Evolutionary conservation across 2,113 vertebrate genomes (phyloP).

Genomic region (Gnathonemus echidnorhynchus): DNA sequence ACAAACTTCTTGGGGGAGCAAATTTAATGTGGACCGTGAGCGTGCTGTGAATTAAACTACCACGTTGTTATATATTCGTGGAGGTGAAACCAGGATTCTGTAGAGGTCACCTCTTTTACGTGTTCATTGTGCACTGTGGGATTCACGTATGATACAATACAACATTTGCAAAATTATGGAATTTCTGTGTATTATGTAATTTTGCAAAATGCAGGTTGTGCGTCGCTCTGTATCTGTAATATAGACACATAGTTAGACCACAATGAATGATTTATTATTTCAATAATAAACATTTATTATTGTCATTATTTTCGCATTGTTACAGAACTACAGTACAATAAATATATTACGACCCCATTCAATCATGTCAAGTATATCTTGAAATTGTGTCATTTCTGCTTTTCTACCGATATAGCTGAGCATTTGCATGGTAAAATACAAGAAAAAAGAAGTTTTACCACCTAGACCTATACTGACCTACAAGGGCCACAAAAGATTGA

Average conservation of each 20-base stretch:
- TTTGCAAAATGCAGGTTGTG: not conserved
- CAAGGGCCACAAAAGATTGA: not conserved
- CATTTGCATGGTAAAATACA: not conserved
- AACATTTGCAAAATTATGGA: not conserved
- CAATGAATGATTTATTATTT: constrained; percentile 45
- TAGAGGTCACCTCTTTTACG: constrained; percentile 7
- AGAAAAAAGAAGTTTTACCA: not conserved
- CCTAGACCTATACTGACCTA: not conserved
- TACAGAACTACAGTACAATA: constrained; percentile 59
- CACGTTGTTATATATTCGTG: not conserved
- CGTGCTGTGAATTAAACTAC: not conserved
- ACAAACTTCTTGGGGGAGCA: constrained; percentile 23
- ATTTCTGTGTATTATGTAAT: not conserved
- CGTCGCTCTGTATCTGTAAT: not conserved
- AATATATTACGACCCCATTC: constrained; percentile 39
- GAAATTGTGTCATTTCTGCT: not conserved
- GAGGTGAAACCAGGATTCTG: constrained; percentile 20
- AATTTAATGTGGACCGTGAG: constrained; percentile 5
- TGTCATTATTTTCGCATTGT: constrained; percentile 48
- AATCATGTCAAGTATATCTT: not conserved
- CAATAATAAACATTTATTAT: constrained; percentile 41
- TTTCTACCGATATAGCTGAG: not conserved
- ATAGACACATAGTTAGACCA: constrained; percentile 26
- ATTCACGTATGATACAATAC: constrained; percentile 12
- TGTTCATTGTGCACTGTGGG: constrained; percentile 16